Conservation (phyloP, 2,113 vertebrate species). For the Mohoua ochrocephala region DNA sequence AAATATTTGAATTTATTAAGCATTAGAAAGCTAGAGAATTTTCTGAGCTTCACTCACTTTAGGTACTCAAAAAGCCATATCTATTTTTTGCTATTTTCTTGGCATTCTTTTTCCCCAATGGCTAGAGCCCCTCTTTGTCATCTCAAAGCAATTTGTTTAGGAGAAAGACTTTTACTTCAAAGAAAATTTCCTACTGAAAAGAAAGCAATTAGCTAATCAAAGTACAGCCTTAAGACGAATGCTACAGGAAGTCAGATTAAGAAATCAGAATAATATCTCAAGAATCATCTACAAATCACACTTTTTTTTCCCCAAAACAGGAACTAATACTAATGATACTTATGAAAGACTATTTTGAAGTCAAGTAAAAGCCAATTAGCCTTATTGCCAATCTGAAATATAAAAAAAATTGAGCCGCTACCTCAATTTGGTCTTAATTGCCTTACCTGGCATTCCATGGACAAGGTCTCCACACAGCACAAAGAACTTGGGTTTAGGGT, state of each 20-base stretch:
- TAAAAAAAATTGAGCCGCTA: not conserved
- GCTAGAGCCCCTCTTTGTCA: not conserved
- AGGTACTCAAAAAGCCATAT: not conserved
- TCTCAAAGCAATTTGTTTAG: not conserved
- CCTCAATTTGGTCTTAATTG: not conserved
- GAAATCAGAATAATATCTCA: not conserved
- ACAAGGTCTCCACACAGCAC: constrained; percentile 91
- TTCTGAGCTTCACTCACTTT: not conserved
- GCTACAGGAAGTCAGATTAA: not conserved
- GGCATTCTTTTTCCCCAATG: not conserved
- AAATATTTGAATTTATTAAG: not conserved
- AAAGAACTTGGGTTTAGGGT: constrained; percentile 85
- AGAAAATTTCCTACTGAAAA: not conserved
- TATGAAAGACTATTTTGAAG: not conserved
- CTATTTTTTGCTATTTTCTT: not conserved
- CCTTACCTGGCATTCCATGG: constrained; percentile 92
- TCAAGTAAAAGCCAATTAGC: not conserved
- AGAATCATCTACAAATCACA: not conserved
- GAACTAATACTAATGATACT: not conserved
- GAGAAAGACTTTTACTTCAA: not conserved
- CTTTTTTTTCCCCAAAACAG: not conserved
- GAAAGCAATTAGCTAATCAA: not conserved
- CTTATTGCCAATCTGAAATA: not conserved
- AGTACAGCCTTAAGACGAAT: not conserved
- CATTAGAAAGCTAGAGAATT: not conserved